Base-by-base conservation (phyloP, 2,797 vertebrate species). In the Ataeniobius toweri region DNA sequence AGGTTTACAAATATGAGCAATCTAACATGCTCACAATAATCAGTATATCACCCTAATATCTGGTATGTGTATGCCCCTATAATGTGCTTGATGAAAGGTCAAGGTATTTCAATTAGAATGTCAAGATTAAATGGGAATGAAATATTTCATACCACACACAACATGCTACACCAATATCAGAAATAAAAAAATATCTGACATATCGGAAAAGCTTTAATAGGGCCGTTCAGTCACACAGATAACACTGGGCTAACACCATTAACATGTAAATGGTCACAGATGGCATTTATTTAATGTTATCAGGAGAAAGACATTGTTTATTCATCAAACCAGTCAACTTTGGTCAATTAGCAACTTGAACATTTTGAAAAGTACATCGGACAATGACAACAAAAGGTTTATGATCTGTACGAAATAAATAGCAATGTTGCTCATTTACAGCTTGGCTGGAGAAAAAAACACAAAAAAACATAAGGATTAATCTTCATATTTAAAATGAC, bases 271-370 rank as follows among this genome's bases (percentile, higher is more conserved):
- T 86, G 86, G 89, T 91, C 87, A 93, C 85, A 88, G 92, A 91
- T 85, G 86, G 89, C 83, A 90, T 91, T 91, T 95, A 95, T 96
- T 94, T 94, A 94, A 93, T 85, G 80, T 92, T 90, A 91, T 90
- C 90, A 95, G 94, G 94, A 95, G 94, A 96, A 95, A 95, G 89
- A 92, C 91, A 94, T 92, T 94, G 92, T 96, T 96, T 96, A 96
- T 96, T 96, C 91, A 93, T 95, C 90, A 93, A 96, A 96, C 95
- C 96, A 96, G 95, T 95, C 93, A 93, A 96, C 96, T 96, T 96
- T 96, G 96, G 96, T 95, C 95, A 95, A 94, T 96, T 96, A 96
- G 96, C 96, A 95, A 95, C 94, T 91, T 92, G 91, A 94, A 95
- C 91, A 92, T 95, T 93, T 94, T 94, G 89, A 94, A 91, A 95